Conservation (phyloP, 2,797 vertebrate genomes). For the Iguana delicatissima region DNA sequence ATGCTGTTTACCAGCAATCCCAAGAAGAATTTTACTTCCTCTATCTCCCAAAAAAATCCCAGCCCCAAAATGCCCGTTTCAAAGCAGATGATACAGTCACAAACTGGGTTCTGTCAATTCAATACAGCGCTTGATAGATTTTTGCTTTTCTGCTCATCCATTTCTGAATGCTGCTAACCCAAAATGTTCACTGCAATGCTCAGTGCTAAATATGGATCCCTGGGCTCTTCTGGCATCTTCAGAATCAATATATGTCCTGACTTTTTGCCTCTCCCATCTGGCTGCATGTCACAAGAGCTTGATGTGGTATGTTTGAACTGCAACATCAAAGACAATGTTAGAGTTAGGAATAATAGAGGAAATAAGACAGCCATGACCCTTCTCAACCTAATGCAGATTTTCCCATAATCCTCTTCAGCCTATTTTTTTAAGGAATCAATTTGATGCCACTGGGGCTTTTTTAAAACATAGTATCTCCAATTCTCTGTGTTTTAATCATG, state of each 20-base stretch:
- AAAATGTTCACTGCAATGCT: not conserved
- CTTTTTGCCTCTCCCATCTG: slow-evolving; percentile 31
- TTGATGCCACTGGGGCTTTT: not conserved
- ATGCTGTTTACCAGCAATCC: too few relatives aligned
- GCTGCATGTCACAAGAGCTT: slow-evolving; percentile 24
- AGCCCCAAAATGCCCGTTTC: not conserved
- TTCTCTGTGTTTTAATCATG: not conserved
- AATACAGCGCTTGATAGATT: not conserved
- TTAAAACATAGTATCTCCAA: slow-evolving; percentile 1
- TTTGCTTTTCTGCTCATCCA: slow-evolving; percentile 8
- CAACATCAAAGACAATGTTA: slow-evolving; percentile 37
- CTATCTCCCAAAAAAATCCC: not conserved
- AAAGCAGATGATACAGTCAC: not conserved
- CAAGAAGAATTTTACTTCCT: not conserved
- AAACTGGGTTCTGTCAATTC: not conserved
- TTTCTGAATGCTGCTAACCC: not conserved
- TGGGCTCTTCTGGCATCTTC: slow-evolving; percentile 17
- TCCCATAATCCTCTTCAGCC: slow-evolving; percentile 31
- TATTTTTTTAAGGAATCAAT: slow-evolving; percentile 26
- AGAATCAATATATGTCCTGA: slow-evolving; percentile 39
- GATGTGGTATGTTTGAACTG: slow-evolving; percentile 28
- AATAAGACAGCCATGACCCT: slow-evolving; percentile 14
- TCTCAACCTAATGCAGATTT: slow-evolving; percentile 51
- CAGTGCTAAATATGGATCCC: slow-evolving; percentile 30
- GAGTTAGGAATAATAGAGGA: slow-evolving; percentile 6